A percentile compares a stretch with the other conserved stretches of the same genome.
These are phyloP conservation scores for Hirtodrosophila cameraria DNA, from an alignment of 2,888 invertebrate genomes.

Conservation along the genomic window DNA sequence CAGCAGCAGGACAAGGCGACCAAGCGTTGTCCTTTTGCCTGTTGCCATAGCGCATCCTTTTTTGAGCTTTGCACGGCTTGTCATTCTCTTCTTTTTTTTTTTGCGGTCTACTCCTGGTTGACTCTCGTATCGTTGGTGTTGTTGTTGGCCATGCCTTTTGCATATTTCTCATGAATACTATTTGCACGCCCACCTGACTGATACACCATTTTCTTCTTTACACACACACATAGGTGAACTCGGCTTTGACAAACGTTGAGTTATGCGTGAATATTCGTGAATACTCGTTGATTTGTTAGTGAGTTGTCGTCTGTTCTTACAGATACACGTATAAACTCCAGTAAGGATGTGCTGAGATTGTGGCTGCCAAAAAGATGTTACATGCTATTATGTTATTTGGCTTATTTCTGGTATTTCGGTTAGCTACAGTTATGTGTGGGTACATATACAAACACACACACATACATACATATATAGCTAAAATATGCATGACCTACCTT, in stretches of 20 bases:
- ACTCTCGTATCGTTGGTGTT: conserved; percentile 51
- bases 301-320: conserved; percentile 46
- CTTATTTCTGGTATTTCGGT: conserved; percentile 31
- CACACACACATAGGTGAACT: neutral
- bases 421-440: neutral
- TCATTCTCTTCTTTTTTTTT: conserved; percentile 48
- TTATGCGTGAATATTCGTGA: conserved; percentile 64
- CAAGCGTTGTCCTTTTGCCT: conserved; percentile 13
- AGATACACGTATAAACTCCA: conserved; percentile 12
- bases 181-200: conserved; percentile 33
- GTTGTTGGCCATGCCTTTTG: conserved; percentile 47
- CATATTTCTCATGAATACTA: conserved; percentile 75
- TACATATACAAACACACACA: neutral
- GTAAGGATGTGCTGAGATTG: conserved; percentile 20
- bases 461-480: too few species aligned
- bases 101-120: conserved; percentile 39
- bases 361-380: conserved; percentile 28
- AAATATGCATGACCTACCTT: neutral
- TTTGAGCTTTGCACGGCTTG: conserved; percentile 51
- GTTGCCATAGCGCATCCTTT: conserved; percentile 55
- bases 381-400: conserved; percentile 33
- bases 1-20: conserved; percentile 1
- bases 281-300: conserved; percentile 42
- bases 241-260: conserved; percentile 41
- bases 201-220: neutral